phyloP scores from a whole-genome alignment of 2,888 invertebrate genomes.

The Drosophila nr. medialis region DNA sequence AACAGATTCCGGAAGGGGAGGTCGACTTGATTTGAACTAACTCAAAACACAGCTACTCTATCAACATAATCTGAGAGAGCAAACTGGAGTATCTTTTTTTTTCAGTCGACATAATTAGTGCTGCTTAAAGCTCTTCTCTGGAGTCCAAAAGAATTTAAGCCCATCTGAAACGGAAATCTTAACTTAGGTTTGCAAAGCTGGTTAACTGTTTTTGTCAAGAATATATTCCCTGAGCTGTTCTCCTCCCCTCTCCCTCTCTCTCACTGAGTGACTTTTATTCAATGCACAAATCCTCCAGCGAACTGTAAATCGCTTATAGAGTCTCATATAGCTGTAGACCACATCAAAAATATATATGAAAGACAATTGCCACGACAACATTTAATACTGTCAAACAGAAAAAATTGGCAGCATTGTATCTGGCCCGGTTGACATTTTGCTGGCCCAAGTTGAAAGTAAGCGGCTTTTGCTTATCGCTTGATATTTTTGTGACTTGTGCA shows the following conservation, averaged over 20 bases:
- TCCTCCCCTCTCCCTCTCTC: background rate
- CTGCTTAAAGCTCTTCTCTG: background rate
- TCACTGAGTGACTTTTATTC: slow-evolving; percentile 5
- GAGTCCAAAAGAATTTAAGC: slow-evolving; percentile 12
- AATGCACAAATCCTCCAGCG: slow-evolving; percentile 35
- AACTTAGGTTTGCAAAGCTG: background rate
- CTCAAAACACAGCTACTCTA: background rate
- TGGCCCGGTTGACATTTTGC: slow-evolving; percentile 40
- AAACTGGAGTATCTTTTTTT: background rate
- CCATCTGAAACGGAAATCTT: background rate
- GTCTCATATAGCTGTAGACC: slow-evolving; percentile 36
- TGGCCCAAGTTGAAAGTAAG: slow-evolving; percentile 62
- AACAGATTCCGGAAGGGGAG: slow-evolving; percentile 10
- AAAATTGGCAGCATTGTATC: slow-evolving; percentile 49
- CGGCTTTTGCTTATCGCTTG: slow-evolving; percentile 72
- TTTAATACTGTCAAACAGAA: slow-evolving; percentile 65
- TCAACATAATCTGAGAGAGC: background rate
- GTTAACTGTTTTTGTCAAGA: background rate
- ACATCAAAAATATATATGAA: slow-evolving; percentile 55
- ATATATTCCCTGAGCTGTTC: background rate
- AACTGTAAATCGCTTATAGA: slow-evolving; percentile 59
- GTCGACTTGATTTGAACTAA: background rate
- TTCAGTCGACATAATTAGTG: background rate
- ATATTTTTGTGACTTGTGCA: slow-evolving; percentile 65
- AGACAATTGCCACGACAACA: slow-evolving; percentile 57